Conservation (phyloP, 2,113 vertebrate genomes). For the Eublepharis macularius region DNA sequence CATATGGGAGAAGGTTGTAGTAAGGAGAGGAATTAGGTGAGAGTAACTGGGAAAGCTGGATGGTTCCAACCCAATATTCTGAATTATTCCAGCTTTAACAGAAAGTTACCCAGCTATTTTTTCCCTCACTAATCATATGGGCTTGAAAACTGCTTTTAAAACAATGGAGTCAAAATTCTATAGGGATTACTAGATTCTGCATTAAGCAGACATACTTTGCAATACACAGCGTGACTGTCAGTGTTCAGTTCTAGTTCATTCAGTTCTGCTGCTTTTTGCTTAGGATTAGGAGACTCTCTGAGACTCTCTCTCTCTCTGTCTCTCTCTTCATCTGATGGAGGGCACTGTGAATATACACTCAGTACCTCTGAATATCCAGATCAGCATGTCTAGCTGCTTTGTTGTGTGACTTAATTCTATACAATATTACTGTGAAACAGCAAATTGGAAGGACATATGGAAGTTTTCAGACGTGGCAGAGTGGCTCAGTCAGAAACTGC, state of each 20-base stretch:
- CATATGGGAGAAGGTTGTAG: no score
- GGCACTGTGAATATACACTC: no score
- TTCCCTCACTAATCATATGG: background rate
- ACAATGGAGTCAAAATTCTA: background rate
- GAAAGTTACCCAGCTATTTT: background rate
- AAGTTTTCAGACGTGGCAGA: constrained; percentile 25
- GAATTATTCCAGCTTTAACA: background rate
- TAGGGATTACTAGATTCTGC: background rate
- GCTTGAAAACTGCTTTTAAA: background rate
- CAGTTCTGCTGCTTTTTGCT: background rate
- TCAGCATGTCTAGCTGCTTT: background rate
- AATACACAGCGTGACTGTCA: background rate
- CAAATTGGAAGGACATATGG: background rate
- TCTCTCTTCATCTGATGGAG: background rate
- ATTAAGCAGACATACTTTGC: background rate
- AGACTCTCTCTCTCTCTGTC: background rate
- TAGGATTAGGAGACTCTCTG: background rate
- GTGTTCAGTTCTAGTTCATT: background rate
- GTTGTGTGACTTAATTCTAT: background rate
- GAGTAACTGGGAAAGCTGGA: no score
- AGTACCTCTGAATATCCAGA: background rate
- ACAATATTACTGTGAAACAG: background rate
- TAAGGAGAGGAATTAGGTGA: no score
- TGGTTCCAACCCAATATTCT: background rate
- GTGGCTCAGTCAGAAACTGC: constrained; percentile 33